Evolutionary conservation across 2,888 invertebrate species (phyloP).

Genomic region (Tinea trinotella): DNA sequence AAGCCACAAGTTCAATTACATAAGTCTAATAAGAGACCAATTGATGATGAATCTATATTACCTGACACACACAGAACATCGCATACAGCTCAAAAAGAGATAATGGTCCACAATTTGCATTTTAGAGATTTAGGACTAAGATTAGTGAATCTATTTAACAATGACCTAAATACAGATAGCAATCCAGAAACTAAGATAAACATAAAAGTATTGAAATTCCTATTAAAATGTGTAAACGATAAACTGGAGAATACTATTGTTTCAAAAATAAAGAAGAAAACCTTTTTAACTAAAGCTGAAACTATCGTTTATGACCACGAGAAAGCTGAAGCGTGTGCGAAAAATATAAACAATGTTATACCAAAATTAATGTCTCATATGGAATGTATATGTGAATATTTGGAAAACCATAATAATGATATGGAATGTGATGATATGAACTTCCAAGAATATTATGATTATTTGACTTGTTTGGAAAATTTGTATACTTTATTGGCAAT

Average conservation of each 20-base stretch:
- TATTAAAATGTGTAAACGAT: slow-evolving; percentile 42
- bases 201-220: slow-evolving; percentile 42
- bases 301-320: slow-evolving; percentile 37
- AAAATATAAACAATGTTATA: slow-evolving; percentile 37
- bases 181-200: slow-evolving; percentile 37
- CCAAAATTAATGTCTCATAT: slow-evolving; percentile 48
- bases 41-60: slow-evolving; percentile 43
- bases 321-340: slow-evolving; percentile 49
- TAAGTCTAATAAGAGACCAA: slow-evolving; percentile 35
- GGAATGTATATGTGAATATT: slow-evolving; percentile 34
- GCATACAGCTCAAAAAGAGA: slow-evolving; percentile 35
- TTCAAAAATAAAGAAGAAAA: slow-evolving; percentile 50
- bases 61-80: slow-evolving; percentile 47
- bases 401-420: slow-evolving; percentile 34
- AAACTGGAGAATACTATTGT: slow-evolving; percentile 43
- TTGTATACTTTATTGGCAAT: slow-evolving; percentile 70
- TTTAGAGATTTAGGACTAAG: slow-evolving; percentile 45
- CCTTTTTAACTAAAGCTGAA: slow-evolving; percentile 47
- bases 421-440: slow-evolving; percentile 36
- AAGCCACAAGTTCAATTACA: slow-evolving; percentile 30
- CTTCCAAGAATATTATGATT: slow-evolving; percentile 36
- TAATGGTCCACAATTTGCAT: slow-evolving; percentile 36
- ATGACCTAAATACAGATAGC: slow-evolving; percentile 36
- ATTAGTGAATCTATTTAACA: slow-evolving; percentile 42
- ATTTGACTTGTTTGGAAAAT: slow-evolving; percentile 63